These are phyloP conservation scores for Dasyurus viverrinus DNA, from an alignment of 2,113 vertebrate genomes.

Conservation along the genomic window DNA sequence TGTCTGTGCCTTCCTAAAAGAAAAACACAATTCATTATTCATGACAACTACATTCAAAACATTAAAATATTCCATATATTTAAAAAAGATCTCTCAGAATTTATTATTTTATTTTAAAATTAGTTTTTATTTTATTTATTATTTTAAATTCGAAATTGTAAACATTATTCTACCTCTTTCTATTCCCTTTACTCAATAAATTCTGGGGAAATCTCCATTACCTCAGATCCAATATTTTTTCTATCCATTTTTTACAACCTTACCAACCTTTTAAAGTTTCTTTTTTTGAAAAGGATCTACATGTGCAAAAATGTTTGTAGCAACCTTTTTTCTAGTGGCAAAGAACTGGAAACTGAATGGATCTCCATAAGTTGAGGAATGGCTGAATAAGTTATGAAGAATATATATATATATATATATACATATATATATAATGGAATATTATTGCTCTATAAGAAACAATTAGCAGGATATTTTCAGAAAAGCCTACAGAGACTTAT, in stretches of 20 bases:
- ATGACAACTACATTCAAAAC: neutral
- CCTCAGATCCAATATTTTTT: neutral
- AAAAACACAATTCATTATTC: neutral
- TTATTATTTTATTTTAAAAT: neutral
- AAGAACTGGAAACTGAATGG: no score
- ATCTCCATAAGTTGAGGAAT: no score
- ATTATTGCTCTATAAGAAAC: no score
- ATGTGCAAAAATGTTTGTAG: no score
- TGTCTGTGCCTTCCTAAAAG: conserved; percentile 91
- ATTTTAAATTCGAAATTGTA: neutral
- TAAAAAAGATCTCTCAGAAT: neutral
- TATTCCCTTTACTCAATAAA: neutral
- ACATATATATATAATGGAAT: no score
- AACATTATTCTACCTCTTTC: neutral
- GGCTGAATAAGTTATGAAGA: no score
- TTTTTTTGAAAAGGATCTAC: neutral
- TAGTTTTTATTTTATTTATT: neutral
- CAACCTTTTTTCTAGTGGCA: no score
- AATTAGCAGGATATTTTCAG: no score
- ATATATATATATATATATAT: no score
- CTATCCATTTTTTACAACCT: neutral
- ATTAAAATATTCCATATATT: neutral
- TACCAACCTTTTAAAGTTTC: neutral
- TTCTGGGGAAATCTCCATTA: neutral
- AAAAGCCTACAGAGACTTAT: no score